phyloP scores from a whole-genome alignment of 2,113 vertebrate genomes.

The Prionailurus viverrinus region DNA sequence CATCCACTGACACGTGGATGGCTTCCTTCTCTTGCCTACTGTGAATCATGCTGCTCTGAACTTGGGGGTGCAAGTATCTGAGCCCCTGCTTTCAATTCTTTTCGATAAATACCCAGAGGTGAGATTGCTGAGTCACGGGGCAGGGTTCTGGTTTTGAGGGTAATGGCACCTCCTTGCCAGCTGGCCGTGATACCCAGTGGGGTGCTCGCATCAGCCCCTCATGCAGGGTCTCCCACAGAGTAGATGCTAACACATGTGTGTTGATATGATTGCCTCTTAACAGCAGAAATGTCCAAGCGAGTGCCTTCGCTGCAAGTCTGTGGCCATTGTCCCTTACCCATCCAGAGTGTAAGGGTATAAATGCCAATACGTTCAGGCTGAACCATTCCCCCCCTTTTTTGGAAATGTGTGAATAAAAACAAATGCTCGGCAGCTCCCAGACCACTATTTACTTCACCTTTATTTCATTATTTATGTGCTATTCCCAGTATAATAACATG shows the following conservation, averaged over 20 bases:
- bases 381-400: fast-evolving
- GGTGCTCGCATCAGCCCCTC: fast-evolving
- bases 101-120: background rate
- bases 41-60: too few relatives aligned
- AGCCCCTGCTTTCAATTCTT: too few relatives aligned
- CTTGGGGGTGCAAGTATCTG: too few relatives aligned
- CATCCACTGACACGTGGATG: too few relatives aligned
- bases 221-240: fast-evolving
- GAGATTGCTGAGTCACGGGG: fast-evolving
- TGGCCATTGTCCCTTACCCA: fast-evolving
- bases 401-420: background rate
- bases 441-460: background rate
- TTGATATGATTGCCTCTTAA: fast-evolving
- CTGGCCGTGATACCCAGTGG: fast-evolving
- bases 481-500: background rate
- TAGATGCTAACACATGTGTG: fast-evolving
- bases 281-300: fast-evolving
- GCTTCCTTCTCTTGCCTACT: too few relatives aligned
- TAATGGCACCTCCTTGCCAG: fast-evolving
- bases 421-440: background rate
- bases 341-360: fast-evolving
- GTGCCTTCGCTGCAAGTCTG: fast-evolving
- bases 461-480: background rate
- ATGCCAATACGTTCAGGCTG: fast-evolving
- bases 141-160: background rate